A percentile compares a stretch with the other conserved stretches of the same genome.
phyloP scores from a whole-genome alignment of 2,797 vertebrate species.

The Acropternis orthonyx region DNA sequence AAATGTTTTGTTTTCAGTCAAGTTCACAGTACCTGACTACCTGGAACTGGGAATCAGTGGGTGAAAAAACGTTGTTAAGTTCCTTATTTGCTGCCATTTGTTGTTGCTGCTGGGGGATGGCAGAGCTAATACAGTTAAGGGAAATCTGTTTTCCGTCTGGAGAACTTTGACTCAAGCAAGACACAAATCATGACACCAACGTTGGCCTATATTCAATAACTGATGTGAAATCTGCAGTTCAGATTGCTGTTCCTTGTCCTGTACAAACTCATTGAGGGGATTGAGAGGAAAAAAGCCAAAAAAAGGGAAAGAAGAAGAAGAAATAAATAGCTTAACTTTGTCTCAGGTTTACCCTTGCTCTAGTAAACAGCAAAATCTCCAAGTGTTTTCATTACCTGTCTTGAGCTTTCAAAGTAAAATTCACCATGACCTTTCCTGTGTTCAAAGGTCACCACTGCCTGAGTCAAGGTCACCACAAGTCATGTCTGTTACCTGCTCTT shows the following conservation, averaged over 20 bases:
- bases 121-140: neutral
- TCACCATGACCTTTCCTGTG: neutral
- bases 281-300: neutral
- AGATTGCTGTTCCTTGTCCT: neutral
- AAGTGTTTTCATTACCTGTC: neutral
- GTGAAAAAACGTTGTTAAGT: neutral
- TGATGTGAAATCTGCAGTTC: neutral
- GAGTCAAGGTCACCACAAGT: neutral
- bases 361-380: neutral
- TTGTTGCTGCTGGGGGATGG: neutral
- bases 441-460: neutral
- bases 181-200: neutral
- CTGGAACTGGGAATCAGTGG: neutral
- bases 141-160: neutral
- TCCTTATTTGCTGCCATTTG: neutral
- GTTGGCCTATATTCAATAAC: neutral
- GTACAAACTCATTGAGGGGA: rapidly evolving
- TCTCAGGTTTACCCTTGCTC: neutral
- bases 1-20: neutral
- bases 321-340: neutral
- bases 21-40: neutral
- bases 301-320: neutral
- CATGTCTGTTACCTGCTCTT: neutral
- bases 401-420: neutral
- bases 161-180: neutral